These are phyloP conservation scores for Oscheius myriophilus DNA, from an alignment of 2,888 invertebrate species.

Conservation along the genomic window DNA sequence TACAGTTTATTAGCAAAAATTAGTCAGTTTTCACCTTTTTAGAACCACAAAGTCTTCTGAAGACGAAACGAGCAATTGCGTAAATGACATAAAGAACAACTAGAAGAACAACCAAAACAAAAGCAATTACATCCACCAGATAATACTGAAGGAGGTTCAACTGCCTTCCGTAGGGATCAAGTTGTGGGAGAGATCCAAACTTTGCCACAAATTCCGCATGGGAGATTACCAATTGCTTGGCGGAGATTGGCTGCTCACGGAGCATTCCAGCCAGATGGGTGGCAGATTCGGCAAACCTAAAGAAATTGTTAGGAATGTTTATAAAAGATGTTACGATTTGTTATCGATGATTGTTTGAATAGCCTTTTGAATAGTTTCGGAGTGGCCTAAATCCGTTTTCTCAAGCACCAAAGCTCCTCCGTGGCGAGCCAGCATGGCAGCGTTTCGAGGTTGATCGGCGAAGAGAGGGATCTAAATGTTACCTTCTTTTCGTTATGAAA, in stretches of 20 bases:
- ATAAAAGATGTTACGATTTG: not conserved
- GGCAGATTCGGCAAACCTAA: conserved; percentile 7
- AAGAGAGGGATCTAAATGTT: conserved; percentile 41
- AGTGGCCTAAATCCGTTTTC: conserved; percentile 32
- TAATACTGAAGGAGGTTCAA: conserved; percentile 1
- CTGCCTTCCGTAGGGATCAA: not conserved
- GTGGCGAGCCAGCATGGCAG: conserved; percentile 41
- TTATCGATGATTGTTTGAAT: conserved; percentile 12
- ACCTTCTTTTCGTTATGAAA: not conserved
- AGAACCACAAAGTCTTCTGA: no score
- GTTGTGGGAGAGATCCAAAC: conserved; percentile 8
- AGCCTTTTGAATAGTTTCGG: conserved; percentile 20
- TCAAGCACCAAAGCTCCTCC: conserved; percentile 32
- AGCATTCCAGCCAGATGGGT: conserved; percentile 10
- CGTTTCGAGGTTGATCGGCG: conserved; percentile 42
- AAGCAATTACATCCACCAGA: not conserved
- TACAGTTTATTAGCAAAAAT: no score
- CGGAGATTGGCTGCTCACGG: conserved; percentile 1
- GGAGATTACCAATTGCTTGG: conserved; percentile 12
- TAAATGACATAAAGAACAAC: not conserved
- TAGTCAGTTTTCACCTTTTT: no score
- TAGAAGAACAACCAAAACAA: not conserved
- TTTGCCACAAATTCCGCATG: conserved; percentile 24
- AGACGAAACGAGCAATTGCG: not conserved
- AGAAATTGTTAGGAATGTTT: not conserved